A percentile compares a stretch with the other conserved stretches of the same genome.
These are phyloP conservation scores for Agrypnia vestita DNA, from an alignment of 1,140 invertebrate genomes.

Conservation along the genomic window DNA sequence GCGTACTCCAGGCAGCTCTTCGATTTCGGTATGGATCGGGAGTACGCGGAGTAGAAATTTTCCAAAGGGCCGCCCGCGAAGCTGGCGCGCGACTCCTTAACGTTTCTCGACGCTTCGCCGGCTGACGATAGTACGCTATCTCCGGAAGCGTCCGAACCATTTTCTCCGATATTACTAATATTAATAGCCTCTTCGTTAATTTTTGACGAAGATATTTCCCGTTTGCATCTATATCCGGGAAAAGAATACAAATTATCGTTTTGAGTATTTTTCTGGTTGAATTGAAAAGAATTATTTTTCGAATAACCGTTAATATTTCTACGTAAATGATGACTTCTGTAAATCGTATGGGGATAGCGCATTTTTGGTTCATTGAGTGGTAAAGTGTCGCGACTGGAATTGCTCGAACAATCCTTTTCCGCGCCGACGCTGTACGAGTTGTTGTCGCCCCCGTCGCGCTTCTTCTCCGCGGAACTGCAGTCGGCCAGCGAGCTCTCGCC, in stretches of 20 bases:
- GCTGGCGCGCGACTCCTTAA: background rate
- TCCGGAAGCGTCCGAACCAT: background rate
- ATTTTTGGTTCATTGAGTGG: background rate
- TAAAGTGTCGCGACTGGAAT: background rate
- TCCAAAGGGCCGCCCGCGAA: conserved; percentile 23
- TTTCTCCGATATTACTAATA: background rate
- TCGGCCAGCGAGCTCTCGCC: conserved; percentile 16
- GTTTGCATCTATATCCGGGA: background rate
- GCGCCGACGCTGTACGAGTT: background rate
- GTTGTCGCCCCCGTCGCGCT: background rate
- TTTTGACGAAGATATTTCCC: background rate
- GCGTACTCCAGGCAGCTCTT: conserved; percentile 49
- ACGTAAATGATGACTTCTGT: background rate
- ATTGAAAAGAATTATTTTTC: background rate
- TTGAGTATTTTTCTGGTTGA: background rate
- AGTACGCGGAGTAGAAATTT: conserved; percentile 21
- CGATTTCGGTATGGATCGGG: conserved; percentile 46
- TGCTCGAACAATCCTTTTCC: background rate
- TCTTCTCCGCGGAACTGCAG: background rate
- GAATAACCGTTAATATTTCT: background rate
- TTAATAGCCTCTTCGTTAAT: background rate
- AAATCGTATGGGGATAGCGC: conserved; percentile 5
- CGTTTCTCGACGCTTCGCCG: background rate
- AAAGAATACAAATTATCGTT: background rate
- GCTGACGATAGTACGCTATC: background rate